Percentiles rank a stretch among this genome's conserved stretches.
These are phyloP conservation scores for Drosophila ironensis DNA, from an alignment of 1,140 invertebrate species.

Conservation along the genomic window DNA sequence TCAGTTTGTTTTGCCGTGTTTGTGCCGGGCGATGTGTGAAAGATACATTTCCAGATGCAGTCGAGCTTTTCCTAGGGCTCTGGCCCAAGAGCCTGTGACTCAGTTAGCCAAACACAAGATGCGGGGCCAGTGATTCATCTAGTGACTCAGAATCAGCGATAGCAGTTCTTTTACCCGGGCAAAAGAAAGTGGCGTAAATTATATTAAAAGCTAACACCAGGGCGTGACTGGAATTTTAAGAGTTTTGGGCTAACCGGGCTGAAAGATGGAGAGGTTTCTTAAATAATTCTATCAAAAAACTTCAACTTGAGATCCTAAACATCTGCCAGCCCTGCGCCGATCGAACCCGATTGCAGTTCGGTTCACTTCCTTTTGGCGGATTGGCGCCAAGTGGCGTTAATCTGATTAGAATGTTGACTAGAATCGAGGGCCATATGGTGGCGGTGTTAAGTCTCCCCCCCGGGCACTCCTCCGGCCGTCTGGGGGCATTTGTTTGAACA, in stretches of 20 bases:
- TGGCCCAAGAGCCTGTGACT: constrained; percentile 13
- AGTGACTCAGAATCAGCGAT: background rate
- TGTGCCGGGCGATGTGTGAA: constrained; percentile 36
- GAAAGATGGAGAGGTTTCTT: too few relatives aligned
- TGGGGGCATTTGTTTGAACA: constrained; percentile 50
- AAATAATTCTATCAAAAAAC: too few relatives aligned
- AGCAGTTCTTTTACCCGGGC: background rate
- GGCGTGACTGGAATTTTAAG: background rate
- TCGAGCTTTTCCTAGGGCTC: constrained; percentile 8
- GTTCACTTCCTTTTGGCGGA: constrained; percentile 43
- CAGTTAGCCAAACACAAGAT: constrained; percentile 5
- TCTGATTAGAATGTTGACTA: constrained; percentile 66
- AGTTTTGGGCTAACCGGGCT: too few relatives aligned
- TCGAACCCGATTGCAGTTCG: constrained; percentile 7
- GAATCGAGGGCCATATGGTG: constrained; percentile 19
- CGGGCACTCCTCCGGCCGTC: background rate
- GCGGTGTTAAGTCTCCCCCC: background rate
- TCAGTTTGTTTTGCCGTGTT: constrained; percentile 13
- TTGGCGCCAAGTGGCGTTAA: constrained; percentile 74
- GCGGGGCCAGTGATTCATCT: constrained; percentile 10
- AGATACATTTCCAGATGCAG: constrained; percentile 40
- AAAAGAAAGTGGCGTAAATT: background rate
- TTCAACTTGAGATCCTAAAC: background rate
- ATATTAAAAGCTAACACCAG: background rate
- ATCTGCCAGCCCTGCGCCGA: constrained; percentile 10